Conservation (phyloP, 1,140 invertebrate genomes). For the Cecropterus lyciades region DNA sequence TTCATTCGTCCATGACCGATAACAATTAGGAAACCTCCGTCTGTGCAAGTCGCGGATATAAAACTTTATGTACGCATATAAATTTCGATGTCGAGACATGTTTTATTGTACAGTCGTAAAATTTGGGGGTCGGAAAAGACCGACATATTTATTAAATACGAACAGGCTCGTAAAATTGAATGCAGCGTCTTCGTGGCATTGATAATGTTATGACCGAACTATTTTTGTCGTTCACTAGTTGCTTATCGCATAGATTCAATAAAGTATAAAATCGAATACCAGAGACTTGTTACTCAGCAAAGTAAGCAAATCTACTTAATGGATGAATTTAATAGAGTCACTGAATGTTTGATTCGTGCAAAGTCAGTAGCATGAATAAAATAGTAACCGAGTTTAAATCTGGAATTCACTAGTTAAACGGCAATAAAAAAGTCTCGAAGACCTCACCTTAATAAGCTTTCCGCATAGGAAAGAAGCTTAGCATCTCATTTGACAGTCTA, state of each 20-base stretch:
- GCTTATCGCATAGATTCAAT: conserved; percentile 38
- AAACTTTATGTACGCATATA: conserved; percentile 84
- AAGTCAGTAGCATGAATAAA: not conserved
- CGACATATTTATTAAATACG: conserved; percentile 84
- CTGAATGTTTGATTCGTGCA: too few relatives aligned
- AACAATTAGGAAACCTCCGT: conserved; percentile 77
- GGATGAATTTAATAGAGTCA: too few relatives aligned
- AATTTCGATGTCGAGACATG: conserved; percentile 83
- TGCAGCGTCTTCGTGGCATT: conserved; percentile 76
- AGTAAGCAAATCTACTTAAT: too few relatives aligned
- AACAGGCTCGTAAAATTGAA: conserved; percentile 79
- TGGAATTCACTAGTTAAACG: not conserved
- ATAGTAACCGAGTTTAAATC: not conserved
- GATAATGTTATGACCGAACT: conserved; percentile 72
- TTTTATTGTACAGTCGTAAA: conserved; percentile 82
- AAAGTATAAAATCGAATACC: not conserved
- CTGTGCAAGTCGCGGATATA: conserved; percentile 80
- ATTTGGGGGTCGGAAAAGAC: conserved; percentile 80
- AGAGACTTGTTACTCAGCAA: too few relatives aligned
- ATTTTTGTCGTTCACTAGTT: conserved; percentile 53
- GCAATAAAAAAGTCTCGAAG: not conserved
- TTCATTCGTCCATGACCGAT: conserved; percentile 74
- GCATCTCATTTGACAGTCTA: conserved; percentile 16
- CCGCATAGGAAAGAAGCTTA: conserved; percentile 11
- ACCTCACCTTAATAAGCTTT: conserved; percentile 9